These are phyloP conservation scores for Aplocera efformata DNA, from an alignment of 2,888 invertebrate species.

Conservation along the genomic window DNA sequence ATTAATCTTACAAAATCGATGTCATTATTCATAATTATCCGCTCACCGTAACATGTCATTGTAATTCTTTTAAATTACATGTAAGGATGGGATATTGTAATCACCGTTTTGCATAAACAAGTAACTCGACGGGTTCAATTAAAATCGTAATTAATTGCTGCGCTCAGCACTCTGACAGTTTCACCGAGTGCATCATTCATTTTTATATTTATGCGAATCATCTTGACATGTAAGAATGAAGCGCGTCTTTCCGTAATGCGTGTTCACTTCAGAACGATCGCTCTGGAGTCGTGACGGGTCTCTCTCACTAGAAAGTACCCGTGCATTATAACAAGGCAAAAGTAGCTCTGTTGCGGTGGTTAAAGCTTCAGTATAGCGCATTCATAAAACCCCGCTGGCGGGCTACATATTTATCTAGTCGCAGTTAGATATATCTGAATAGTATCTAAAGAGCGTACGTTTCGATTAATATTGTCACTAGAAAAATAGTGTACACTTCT, in stretches of 20 bases:
- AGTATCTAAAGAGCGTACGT: too few species aligned
- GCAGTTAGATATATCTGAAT: too few species aligned
- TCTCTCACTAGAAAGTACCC: constrained; percentile 1
- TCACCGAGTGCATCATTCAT: constrained; percentile 68
- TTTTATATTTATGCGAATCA: constrained; percentile 73
- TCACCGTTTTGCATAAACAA: constrained; percentile 54
- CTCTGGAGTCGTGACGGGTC: constrained; percentile 8
- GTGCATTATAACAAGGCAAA: too few species aligned
- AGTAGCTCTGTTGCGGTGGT: too few species aligned
- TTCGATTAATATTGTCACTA: too few species aligned
- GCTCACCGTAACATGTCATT: constrained; percentile 25
- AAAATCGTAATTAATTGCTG: constrained; percentile 75
- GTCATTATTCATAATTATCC: constrained; percentile 20
- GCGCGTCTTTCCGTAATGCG: constrained; percentile 52
- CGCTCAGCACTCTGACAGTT: constrained; percentile 61
- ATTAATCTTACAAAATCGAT: constrained; percentile 18
- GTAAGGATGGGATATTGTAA: constrained; percentile 37
- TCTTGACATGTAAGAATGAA: constrained; percentile 63
- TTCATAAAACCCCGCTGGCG: too few species aligned
- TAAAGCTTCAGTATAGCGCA: too few species aligned
- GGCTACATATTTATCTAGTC: too few species aligned
- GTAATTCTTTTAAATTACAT: constrained; percentile 36
- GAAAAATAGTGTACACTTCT: too few species aligned
- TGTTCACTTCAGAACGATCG: constrained; percentile 38
- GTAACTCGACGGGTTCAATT: constrained; percentile 62